Evolutionary conservation across 35 echinoderm and acorn worm genomes (phyloP).

Genomic region (Ophiothrix spiculata): DNA sequence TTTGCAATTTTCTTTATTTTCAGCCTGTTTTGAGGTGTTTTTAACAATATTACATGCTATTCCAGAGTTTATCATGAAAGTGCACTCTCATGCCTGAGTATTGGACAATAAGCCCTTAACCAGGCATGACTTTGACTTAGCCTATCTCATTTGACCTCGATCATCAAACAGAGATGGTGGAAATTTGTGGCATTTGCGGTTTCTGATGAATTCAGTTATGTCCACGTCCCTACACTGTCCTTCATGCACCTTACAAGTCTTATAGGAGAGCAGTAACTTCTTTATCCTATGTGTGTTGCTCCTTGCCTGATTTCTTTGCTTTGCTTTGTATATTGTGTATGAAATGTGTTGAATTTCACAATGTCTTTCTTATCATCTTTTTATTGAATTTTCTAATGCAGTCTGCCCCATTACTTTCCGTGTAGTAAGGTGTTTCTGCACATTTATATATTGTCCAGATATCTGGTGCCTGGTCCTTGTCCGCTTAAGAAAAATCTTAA

Average conservation of each 20-base stretch:
- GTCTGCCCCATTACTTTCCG: neutral
- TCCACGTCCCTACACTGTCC: neutral
- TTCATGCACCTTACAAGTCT: neutral
- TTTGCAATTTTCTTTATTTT: no score
- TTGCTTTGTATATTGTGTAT: neutral
- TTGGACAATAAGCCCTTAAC: neutral
- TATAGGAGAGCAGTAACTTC: neutral
- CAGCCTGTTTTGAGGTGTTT: no score
- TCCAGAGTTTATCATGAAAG: neutral
- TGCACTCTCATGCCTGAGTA: neutral
- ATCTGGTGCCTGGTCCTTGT: no score
- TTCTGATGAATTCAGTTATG: neutral
- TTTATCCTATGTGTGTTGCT: neutral
- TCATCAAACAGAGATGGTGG: conserved; percentile 3
- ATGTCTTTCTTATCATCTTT: conserved; percentile 7
- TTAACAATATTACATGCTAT: neutral
- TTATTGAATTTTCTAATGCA: neutral
- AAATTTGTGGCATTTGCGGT: neutral
- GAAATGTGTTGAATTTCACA: neutral
- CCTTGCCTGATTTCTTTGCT: neutral
- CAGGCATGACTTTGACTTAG: neutral
- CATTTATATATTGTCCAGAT: no score
- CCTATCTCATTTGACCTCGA: neutral
- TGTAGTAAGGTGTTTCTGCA: neutral
- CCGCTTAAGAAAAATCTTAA: no score